Evolutionary conservation across 2,888 invertebrate species (phyloP), one percentile per base, ranked within the genome.

Genomic region (Rambutsinella grinnellia): DNA sequence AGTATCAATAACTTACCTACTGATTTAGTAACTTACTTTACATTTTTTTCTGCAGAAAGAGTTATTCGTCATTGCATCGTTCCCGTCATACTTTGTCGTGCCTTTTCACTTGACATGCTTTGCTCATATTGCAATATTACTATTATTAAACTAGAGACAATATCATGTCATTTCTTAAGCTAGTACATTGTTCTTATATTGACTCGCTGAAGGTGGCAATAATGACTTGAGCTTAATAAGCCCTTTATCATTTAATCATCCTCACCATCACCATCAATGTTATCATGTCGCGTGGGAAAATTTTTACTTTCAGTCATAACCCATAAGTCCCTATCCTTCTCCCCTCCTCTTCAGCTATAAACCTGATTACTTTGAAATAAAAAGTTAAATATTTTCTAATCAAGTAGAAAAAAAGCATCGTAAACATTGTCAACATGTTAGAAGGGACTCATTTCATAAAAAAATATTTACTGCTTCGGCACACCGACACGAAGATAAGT

Each of bases 41-140:
- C 63, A 63, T 49, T 60, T 19, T 51, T 68, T 17, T n/a, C n/a
- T n/a, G n/a, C n/a, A 36, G 36, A 36, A 36, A 36, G 13, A 36
- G 13, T 8, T 36, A 13, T n/a, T 13, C 36, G 36, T 36, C 58
- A 27, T 23, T 47, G 63, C 61, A 19, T 19, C 36, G 57, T 23
- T 69, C 75, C 61, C 75, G 62, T 62, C 56, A 74, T 65, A 58
- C 28, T 28, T 66, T 27, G 26, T 54, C 56, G 70, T 54, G n/a
- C 72, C 72, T 63, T 75, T 75, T 68, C 67, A 62, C 63, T 68
- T 69, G 68, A 63, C 63, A 75, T 67, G 74, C 36, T 36, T 36
- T 36, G 36, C n/a, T 36, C 36, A 5, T 36, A 36, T 36, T 13
- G 36, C 36, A 36, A 36, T 36, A 36, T 36, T 36, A 8, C 13